Conservation (phyloP, 2,888 invertebrate genomes). For the Drosophila subquinaria region DNA sequence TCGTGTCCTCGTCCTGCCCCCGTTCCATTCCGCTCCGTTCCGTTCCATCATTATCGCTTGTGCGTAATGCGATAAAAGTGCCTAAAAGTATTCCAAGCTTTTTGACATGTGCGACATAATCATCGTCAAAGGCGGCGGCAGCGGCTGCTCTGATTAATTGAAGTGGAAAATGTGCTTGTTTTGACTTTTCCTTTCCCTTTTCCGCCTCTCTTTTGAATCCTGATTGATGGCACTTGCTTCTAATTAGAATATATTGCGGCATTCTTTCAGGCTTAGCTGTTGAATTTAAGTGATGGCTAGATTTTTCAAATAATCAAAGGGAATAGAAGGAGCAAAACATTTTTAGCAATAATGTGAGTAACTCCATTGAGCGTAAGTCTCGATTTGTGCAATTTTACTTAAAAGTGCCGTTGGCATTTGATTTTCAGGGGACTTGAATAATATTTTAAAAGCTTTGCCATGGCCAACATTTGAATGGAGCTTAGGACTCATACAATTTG, state of each 20-base stretch:
- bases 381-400: conserved; percentile 35
- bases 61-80: conserved; percentile 67
- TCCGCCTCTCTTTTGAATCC: no score
- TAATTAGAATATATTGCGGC: conserved; percentile 72
- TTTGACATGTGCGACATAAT: conserved; percentile 65
- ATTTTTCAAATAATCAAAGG: not conserved
- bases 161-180: conserved; percentile 58
- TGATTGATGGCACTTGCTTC: conserved; percentile 70
- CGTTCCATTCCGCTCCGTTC: no score
- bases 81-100: conserved; percentile 63
- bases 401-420: conserved; percentile 36
- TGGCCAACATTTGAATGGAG: conserved; percentile 35
- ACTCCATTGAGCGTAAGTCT: conserved; percentile 25
- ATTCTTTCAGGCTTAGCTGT: conserved; percentile 41
- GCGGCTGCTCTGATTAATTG: conserved; percentile 53
- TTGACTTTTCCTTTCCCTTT: conserved; percentile 17
- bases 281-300: conserved; percentile 40
- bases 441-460: conserved; percentile 65
- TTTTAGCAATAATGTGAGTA: not conserved
- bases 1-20: no score
- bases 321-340: not conserved
- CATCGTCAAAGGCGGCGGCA: conserved; percentile 32
- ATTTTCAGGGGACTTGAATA: conserved; percentile 48
- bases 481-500: conserved; percentile 64
- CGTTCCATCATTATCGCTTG: not conserved